Conservation (phyloP, 1,140 invertebrate genomes). For the Anoplophora glabripennis region DNA sequence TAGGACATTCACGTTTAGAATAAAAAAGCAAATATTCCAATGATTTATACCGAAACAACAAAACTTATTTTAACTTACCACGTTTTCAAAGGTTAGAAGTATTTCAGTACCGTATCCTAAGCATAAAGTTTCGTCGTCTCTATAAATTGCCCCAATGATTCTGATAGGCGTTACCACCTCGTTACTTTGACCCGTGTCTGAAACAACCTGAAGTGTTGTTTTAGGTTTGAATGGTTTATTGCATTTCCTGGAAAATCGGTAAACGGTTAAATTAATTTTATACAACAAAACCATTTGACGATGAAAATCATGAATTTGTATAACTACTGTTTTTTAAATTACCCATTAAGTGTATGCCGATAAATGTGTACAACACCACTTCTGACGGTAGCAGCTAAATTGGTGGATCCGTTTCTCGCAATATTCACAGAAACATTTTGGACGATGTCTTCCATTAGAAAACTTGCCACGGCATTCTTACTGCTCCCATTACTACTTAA, state of each 20-base stretch:
- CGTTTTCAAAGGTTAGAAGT: constrained; percentile 62
- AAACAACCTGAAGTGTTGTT: constrained; percentile 66
- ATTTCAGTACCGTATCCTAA: constrained; percentile 58
- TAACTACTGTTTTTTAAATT: constrained; percentile 14
- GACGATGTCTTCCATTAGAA: constrained; percentile 66
- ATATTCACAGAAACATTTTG: constrained; percentile 53
- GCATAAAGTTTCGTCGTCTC: constrained; percentile 52
- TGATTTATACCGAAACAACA: too few species aligned
- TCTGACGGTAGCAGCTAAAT: constrained; percentile 64
- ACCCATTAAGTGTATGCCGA: constrained; percentile 71
- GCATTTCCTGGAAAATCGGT: constrained; percentile 48
- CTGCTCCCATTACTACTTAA: constrained; percentile 50
- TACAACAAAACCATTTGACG: too few species aligned
- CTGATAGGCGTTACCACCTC: constrained; percentile 56
- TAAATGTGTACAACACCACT: constrained; percentile 76
- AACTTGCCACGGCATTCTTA: constrained; percentile 52
- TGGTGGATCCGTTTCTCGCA: constrained; percentile 51
- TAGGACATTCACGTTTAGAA: too few species aligned
- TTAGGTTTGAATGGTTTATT: constrained; percentile 71
- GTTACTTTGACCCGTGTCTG: constrained; percentile 52
- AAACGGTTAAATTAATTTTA: too few species aligned
- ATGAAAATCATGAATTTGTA: too few species aligned
- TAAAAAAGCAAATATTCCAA: too few species aligned
- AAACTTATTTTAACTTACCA: constrained; percentile 55
- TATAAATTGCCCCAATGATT: constrained; percentile 51